These are phyloP conservation scores for Xiphias gladius DNA, from an alignment of 2,113 vertebrate genomes.

Conservation along the genomic window DNA sequence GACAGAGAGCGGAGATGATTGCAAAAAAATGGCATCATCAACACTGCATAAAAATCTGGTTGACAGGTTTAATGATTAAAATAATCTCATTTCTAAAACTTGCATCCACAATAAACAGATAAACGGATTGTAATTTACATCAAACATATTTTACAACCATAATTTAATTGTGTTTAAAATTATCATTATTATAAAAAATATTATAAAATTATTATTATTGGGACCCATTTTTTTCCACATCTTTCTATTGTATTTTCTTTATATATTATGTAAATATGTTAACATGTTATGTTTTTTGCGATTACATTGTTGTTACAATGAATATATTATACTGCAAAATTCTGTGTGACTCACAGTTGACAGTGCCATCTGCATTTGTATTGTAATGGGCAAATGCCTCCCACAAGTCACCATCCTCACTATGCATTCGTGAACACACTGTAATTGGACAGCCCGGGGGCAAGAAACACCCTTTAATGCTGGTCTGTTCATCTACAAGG, in stretches of 20 bases:
- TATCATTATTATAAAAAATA: too few species aligned
- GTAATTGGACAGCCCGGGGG: slow-evolving; percentile 66
- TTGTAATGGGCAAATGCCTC: slow-evolving; percentile 73
- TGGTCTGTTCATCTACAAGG: slow-evolving; percentile 72
- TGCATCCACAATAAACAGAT: too few species aligned
- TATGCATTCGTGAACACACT: slow-evolving; percentile 63
- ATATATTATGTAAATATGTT: neutral
- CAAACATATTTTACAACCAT: too few species aligned
- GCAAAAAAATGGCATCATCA: neutral
- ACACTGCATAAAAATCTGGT: neutral
- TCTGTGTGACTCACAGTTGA: slow-evolving; percentile 69
- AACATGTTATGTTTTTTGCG: neutral
- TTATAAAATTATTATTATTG: neutral
- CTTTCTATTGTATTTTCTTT: too few species aligned
- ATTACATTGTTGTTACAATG: neutral
- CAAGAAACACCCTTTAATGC: slow-evolving; percentile 62
- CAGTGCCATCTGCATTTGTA: slow-evolving; percentile 54
- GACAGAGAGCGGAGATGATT: neutral
- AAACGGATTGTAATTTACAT: too few species aligned
- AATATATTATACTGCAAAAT: neutral
- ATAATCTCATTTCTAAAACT: too few species aligned
- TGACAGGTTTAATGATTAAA: too few species aligned
- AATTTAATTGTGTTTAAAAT: too few species aligned
- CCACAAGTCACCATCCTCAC: slow-evolving; percentile 78
- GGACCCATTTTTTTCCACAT: neutral